These are phyloP conservation scores for Bolinopsis microptera DNA, from an alignment of 37 sponge, comb jelly and placozoan species.

Conservation along the genomic window DNA sequence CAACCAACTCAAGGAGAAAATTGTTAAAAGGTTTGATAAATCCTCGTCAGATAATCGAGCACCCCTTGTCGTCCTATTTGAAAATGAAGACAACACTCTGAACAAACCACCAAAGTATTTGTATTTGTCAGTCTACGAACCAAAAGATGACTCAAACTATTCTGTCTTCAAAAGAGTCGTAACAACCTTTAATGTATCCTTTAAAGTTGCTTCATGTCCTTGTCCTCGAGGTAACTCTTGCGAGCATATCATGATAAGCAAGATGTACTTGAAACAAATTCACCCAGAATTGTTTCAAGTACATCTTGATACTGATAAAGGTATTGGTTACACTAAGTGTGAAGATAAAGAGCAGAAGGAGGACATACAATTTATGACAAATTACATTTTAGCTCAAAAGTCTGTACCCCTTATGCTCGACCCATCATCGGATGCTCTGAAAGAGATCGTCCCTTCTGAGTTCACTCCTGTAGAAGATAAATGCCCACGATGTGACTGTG, in stretches of 20 bases:
- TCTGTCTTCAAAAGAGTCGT: neutral
- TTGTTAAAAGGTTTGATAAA: neutral
- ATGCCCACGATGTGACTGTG: neutral
- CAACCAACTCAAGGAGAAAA: neutral
- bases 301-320: neutral
- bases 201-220: neutral
- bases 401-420: neutral
- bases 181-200: neutral
- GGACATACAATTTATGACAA: neutral
- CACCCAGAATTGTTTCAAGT: neutral
- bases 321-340: neutral
- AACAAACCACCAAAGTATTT: neutral
- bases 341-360: neutral
- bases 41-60: neutral
- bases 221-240: neutral
- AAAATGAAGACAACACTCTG: neutral
- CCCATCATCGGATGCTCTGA: neutral
- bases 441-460: neutral
- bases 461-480: neutral
- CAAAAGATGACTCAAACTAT: neutral
- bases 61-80: neutral
- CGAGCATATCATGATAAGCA: neutral
- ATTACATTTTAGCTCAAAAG: neutral
- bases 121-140: neutral
- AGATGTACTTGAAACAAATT: neutral